Evolutionary conservation across 2,797 vertebrate genomes (phyloP).

Genomic region (Rhinella marina): DNA sequence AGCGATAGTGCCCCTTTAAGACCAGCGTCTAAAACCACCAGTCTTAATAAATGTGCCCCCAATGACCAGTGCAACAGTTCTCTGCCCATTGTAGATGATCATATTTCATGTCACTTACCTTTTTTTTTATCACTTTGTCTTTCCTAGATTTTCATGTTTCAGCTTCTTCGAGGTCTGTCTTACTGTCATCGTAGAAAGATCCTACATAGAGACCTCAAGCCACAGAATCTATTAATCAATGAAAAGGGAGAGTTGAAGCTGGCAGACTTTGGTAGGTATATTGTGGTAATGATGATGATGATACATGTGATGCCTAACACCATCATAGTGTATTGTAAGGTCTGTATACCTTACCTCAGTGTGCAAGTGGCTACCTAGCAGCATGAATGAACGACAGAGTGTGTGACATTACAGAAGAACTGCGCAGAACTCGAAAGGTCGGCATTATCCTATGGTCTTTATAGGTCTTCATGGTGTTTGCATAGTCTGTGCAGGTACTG

Average conservation of each 20-base stretch:
- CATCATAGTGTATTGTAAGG: not conserved
- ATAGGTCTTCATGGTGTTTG: not conserved
- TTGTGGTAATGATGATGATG: not conserved
- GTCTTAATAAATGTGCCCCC: too few species aligned
- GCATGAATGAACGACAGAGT: not conserved
- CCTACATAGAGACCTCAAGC: conserved; percentile 94
- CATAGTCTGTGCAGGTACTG: too few species aligned
- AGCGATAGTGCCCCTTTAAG: too few species aligned
- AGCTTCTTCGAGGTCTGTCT: conserved; percentile 90
- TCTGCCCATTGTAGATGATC: not conserved
- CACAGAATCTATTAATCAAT: conserved; percentile 96
- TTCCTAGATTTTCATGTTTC: conserved; percentile 95
- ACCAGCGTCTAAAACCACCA: too few species aligned
- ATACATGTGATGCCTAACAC: not conserved
- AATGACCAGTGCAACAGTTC: not conserved
- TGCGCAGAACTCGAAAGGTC: not conserved
- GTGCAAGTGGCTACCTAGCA: not conserved
- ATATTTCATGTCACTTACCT: not conserved
- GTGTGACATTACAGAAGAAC: not conserved
- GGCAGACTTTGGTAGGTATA: conserved; percentile 89
- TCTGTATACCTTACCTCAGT: not conserved
- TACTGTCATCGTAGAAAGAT: conserved; percentile 95
- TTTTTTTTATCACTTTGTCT: not conserved
- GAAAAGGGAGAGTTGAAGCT: conserved; percentile 94
- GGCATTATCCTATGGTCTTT: not conserved